Percentiles rank a stretch among this genome's conserved stretches.
Evolutionary conservation across 2,797 vertebrate genomes (phyloP).

Genomic region (Sylvilagus floridanus): DNA sequence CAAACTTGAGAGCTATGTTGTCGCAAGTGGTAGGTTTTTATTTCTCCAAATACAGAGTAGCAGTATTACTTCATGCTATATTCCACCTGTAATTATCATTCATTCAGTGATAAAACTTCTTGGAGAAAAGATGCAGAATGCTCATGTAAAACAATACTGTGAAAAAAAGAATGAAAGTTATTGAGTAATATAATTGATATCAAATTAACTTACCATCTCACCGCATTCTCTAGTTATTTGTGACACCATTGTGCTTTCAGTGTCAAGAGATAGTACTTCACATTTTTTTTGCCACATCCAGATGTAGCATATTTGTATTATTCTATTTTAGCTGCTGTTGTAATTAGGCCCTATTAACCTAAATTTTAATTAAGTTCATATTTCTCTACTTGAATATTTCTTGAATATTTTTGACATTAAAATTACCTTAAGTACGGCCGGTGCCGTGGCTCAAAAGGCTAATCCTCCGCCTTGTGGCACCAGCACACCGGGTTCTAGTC

Average conservation of each 20-base stretch:
- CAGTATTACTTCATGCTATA: not conserved
- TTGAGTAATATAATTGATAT: not conserved
- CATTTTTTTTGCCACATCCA: not conserved
- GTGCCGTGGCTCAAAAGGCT: no score
- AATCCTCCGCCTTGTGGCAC: no score
- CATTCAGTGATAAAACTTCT: not conserved
- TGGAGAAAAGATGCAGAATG: not conserved
- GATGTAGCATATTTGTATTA: not conserved
- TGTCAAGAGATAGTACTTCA: not conserved
- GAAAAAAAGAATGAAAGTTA: not conserved
- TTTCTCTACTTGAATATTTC: slow-evolving; percentile 25
- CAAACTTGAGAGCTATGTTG: not conserved
- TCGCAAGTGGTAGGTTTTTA: not conserved
- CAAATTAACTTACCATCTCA: not conserved
- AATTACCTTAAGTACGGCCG: not conserved
- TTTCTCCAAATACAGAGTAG: not conserved
- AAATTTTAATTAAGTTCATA: not conserved
- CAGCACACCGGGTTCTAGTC: no score
- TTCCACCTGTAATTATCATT: not conserved
- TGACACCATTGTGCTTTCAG: not conserved
- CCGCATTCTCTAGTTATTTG: not conserved
- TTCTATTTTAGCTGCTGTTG: slow-evolving; percentile 24
- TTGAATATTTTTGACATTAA: slow-evolving; percentile 19
- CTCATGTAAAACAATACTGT: not conserved
- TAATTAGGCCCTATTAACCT: not conserved